Evolutionary conservation across 2,888 invertebrate genomes (phyloP), one percentile per base, ranked within the genome.

Genomic region (Synergus laeviventris): DNA sequence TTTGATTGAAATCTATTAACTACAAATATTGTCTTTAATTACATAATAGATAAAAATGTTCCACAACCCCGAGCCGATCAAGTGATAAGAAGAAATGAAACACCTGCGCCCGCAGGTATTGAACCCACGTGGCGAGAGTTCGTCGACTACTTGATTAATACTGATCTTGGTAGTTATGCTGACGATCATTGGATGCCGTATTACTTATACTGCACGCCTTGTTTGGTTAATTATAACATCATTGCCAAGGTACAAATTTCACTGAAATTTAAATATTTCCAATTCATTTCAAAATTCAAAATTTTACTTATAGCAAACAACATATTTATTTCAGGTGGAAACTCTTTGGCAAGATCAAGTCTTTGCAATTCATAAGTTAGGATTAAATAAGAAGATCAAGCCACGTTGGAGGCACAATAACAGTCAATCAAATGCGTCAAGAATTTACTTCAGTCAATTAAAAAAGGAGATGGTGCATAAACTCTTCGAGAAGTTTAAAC

Each of bases 121-220:
- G 92, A 92, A 77, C 91, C 93, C 9, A 92, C 92, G 0, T 93
- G 93, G 85, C 85, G 89, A 2, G 94, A 94, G 85, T 94, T 94
- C 86, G 92, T 93, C 12, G 88, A 87, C 79, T 91, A 91, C 80
- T 80, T 93, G 14, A 88, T 92, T 39, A 89, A 92, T 70, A 90
- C 90, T 4, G 91, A 92, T 81, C 81, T 92, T 18, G 86, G 88
- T 0, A 88, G 83, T 49, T 91, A 92, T 79, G 90, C 91, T 1
- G 93, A 93, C 84, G 93, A 93, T 82, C 94, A 94, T 85, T 94
- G 94, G 94, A 91, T 92, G 64, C 93, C 93, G 0, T 93, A 92
- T 80, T 91, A 92, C 80, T 88, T 92, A 16, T 91, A 92, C 73
- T 94, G 94, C 83, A 92, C 92, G 0, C 94, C 94, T 0, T 94